Evolutionary conservation across 2,888 invertebrate genomes (phyloP).

Genomic region (Petrolisthes cinctipes): DNA sequence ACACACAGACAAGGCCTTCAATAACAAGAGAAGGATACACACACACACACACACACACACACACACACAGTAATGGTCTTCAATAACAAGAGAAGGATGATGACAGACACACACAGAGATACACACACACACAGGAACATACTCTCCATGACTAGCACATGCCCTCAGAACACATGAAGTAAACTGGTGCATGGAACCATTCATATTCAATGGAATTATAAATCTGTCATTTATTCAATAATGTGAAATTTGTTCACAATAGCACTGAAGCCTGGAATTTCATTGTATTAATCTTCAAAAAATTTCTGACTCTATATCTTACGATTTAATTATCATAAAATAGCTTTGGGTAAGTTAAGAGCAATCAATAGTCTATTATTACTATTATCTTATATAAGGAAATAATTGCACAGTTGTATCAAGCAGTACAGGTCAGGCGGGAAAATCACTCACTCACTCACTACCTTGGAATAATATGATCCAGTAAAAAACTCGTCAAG

Average conservation of each 20-base stretch:
- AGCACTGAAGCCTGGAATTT: conserved; percentile 24
- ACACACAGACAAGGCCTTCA: not conserved
- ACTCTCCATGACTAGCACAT: conserved; percentile 53
- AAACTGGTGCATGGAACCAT: conserved; percentile 20
- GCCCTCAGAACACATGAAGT: conserved; percentile 21
- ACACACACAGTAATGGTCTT: not conserved
- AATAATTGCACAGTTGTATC: conserved; percentile 46
- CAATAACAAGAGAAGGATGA: no score
- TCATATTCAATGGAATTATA: conserved; percentile 18
- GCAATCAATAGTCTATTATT: conserved; percentile 23
- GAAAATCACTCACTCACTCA: not conserved
- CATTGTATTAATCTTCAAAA: conserved; percentile 10
- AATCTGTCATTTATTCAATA: conserved; percentile 21
- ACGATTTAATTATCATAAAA: conserved; percentile 40
- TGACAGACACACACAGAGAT: not conserved
- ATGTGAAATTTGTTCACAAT: conserved; percentile 7
- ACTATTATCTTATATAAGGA: conserved; percentile 28
- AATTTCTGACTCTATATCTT: conserved; percentile 32
- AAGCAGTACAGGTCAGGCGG: conserved; percentile 30
- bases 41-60: conserved; percentile 1
- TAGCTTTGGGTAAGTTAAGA: conserved; percentile 26
- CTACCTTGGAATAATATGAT: conserved; percentile 29
- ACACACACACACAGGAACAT: conserved; percentile 27
- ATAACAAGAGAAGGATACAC: not conserved
- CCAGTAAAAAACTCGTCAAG: conserved; percentile 25